Evolutionary conservation across 2,113 vertebrate genomes (phyloP).

Genomic region (Corythaixoides concolor): DNA sequence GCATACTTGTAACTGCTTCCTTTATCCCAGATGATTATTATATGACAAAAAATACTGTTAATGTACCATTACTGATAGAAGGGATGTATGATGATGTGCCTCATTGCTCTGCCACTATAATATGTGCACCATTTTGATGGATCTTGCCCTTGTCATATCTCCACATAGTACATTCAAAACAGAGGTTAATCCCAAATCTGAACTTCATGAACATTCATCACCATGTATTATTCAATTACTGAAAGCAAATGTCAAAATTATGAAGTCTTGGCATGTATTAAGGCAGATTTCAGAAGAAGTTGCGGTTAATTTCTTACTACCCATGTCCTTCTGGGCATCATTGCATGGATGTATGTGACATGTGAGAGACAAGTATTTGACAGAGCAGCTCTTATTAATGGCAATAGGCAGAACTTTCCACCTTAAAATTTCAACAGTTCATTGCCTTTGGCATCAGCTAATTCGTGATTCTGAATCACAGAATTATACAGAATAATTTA

Average conservation of each 20-base stretch:
- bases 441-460: slow-evolving; percentile 10
- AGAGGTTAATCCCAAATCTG: slow-evolving; percentile 1
- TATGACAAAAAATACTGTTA: not conserved
- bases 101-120: not conserved
- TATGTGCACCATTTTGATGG: slow-evolving; percentile 29
- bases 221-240: slow-evolving; percentile 46
- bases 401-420: slow-evolving; percentile 28
- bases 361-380: slow-evolving; percentile 30
- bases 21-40: not conserved
- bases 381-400: slow-evolving; percentile 8
- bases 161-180: not conserved
- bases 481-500: slow-evolving; percentile 44
- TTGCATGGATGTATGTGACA: not conserved
- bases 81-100: not conserved
- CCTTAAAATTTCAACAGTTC: slow-evolving; percentile 39
- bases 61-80: not conserved
- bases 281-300: slow-evolving; percentile 36
- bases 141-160: not conserved
- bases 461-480: slow-evolving; percentile 43
- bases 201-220: slow-evolving; percentile 20
- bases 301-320: slow-evolving; percentile 33
- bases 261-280: not conserved
- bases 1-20: too few relatives aligned
- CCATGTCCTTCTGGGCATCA: not conserved
- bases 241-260: slow-evolving; percentile 19